Evolutionary conservation across 2,797 vertebrate genomes (phyloP).

Genomic region (Malurus splendens): DNA sequence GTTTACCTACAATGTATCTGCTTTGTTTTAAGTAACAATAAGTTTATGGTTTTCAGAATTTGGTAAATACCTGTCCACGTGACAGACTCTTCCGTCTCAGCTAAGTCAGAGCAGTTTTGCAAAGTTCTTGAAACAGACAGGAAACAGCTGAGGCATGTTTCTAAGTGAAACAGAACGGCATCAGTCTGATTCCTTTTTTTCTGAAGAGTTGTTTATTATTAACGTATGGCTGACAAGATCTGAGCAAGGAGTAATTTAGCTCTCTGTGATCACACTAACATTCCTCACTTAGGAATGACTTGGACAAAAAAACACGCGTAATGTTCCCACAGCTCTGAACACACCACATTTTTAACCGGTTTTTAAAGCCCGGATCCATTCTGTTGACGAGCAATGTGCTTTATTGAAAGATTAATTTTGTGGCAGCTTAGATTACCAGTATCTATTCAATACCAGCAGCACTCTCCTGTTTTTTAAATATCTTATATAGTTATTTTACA

Average conservation of each 20-base stretch:
- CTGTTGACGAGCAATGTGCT: not conserved
- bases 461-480: not conserved
- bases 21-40: not conserved
- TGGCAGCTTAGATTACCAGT: not conserved
- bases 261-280: not conserved
- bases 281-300: not conserved
- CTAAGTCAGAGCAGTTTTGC: not conserved
- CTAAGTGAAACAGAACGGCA: not conserved
- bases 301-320: fast-evolving
- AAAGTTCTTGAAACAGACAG: not conserved
- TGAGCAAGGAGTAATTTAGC: not conserved
- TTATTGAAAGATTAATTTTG: not conserved
- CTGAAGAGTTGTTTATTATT: not conserved
- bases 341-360: not conserved
- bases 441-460: not conserved
- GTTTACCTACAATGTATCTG: not conserved
- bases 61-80: not conserved
- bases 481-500: not conserved
- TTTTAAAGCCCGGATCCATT: not conserved
- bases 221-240: fast-evolving
- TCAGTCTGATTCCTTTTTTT: not conserved
- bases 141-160: not conserved
- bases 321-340: not conserved
- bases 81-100: not conserved
- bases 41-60: not conserved